Evolutionary conservation across 2,113 vertebrate genomes (phyloP), one percentile per base, ranked within the genome.

Genomic region (Dryoscopus gambensis): DNA sequence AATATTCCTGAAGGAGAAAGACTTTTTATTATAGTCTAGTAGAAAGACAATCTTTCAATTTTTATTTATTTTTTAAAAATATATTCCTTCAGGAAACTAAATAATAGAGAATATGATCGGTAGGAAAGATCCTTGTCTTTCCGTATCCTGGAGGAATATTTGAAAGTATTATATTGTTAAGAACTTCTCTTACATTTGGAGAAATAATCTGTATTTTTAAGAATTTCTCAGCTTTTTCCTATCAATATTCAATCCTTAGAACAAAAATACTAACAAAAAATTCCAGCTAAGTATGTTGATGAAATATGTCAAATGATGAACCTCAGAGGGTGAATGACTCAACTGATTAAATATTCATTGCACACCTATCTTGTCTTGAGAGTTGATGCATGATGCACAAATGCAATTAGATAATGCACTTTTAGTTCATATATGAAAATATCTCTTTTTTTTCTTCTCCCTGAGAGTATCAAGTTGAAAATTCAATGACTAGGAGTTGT

Each of bases 341-440:
- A 9, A 33, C 39, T 65, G 31, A 62, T 84, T 75, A 86, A 42
- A 25, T 92, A 87, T 81, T 94, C 60, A 55, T 22, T 84, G 60
- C 56, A 78, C 44, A 64, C 15, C 37, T 92, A 55, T 47, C 68
- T 83, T 65, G 74, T 84, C 64, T 59, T 56, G 44, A 78, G 24
- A 68, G 27, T 20, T 84, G 42, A 84, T 11, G 30, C 53, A 65
- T 75, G 80, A 84, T 70, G 60, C 52, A 70, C 42, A 52, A 74
- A 74, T 83, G 53, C 78, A 92, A 89, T 92, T 78, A 87, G 27
- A 59, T 63, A 86, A 73, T 21, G 40, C 19, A 70, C 9, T 89
- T 94, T 63, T 63, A 86, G 37, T 65, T 90, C 31, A 35, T 42
- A 39, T 53, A 18, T 83, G 50, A 68, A 87, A 78, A 62, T 69